A percentile compares a stretch with the other conserved stretches of the same genome.
Evolutionary conservation across 2,113 vertebrate genomes (phyloP).

Genomic region (Collichthys lucidus): DNA sequence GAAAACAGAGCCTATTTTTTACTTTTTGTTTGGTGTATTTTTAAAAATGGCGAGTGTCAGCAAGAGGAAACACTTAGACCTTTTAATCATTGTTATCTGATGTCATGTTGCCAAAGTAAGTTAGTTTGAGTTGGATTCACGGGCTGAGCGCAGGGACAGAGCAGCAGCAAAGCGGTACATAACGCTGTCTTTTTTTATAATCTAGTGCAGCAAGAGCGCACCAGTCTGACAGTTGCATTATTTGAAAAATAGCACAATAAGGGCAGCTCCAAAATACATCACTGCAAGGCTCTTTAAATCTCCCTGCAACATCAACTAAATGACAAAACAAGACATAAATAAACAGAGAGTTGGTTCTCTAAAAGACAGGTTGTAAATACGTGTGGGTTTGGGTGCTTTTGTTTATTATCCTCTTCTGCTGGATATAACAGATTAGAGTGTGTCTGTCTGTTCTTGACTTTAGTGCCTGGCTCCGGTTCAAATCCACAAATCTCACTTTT

Average conservation of each 20-base stretch:
- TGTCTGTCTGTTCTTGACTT: conserved; percentile 37
- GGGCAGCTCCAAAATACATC: conserved; percentile 63
- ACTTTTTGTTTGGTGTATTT: background rate
- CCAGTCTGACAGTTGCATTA: conserved; percentile 58
- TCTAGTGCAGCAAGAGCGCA: conserved; percentile 37
- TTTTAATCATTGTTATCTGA: conserved; percentile 48
- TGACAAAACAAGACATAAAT: conserved; percentile 77
- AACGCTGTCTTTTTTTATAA: conserved; percentile 49
- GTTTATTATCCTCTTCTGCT: conserved; percentile 43
- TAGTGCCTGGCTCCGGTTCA: conserved; percentile 36
- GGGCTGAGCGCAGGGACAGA: conserved; percentile 27
- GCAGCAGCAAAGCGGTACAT: conserved; percentile 38
- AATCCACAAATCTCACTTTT: conserved; percentile 47
- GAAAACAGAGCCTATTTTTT: conserved; percentile 5
- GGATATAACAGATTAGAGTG: conserved; percentile 34
- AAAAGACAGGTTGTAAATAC: conserved; percentile 82
- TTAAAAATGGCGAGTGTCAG: background rate
- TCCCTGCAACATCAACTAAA: conserved; percentile 56
- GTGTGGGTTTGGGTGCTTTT: conserved; percentile 40
- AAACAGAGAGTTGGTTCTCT: conserved; percentile 74
- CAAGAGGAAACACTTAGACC: background rate
- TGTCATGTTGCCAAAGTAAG: conserved; percentile 36
- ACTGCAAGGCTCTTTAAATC: conserved; percentile 67
- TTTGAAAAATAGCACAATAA: conserved; percentile 71
- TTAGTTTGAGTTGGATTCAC: conserved; percentile 31